Percentiles rank a stretch among this genome's conserved stretches.
Evolutionary conservation across 2,797 vertebrate genomes (phyloP).

Genomic region (Vespertilio murinus): DNA sequence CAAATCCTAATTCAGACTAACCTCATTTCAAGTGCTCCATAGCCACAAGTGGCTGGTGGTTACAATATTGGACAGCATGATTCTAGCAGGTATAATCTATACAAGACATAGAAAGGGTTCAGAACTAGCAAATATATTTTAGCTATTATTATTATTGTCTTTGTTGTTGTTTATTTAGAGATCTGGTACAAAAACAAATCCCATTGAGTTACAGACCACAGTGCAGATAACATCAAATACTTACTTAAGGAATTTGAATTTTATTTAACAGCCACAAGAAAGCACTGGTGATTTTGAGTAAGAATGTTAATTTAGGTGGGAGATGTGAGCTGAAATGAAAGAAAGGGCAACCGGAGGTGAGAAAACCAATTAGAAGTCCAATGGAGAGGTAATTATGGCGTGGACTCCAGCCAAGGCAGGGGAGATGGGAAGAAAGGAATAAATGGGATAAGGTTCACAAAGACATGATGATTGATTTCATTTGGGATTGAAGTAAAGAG

Average conservation of each 20-base stretch:
- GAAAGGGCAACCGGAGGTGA: constrained; percentile 31
- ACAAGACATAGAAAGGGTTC: not conserved
- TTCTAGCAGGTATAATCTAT: not conserved
- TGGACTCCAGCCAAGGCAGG: not conserved
- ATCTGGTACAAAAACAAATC: not conserved
- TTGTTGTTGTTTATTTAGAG: not conserved
- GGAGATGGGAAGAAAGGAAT: not conserved
- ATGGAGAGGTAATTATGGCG: not conserved
- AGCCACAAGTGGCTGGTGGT: not conserved
- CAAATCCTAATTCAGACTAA: not conserved
- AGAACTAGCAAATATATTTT: not conserved
- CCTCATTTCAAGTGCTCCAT: not conserved
- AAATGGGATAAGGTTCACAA: not conserved
- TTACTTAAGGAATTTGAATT: not conserved
- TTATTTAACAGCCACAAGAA: not conserved
- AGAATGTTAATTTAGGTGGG: constrained; percentile 11
- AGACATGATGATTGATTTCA: not conserved
- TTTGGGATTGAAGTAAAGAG: not conserved
- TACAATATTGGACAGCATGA: not conserved
- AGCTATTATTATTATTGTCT: not conserved
- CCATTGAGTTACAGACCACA: not conserved
- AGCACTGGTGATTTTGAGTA: not conserved
- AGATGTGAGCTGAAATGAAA: not conserved
- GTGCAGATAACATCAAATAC: not conserved
- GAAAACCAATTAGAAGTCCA: constrained; percentile 38